Conservation (phyloP, 2,113 vertebrate genomes). For the Mormoops blainvillei region DNA sequence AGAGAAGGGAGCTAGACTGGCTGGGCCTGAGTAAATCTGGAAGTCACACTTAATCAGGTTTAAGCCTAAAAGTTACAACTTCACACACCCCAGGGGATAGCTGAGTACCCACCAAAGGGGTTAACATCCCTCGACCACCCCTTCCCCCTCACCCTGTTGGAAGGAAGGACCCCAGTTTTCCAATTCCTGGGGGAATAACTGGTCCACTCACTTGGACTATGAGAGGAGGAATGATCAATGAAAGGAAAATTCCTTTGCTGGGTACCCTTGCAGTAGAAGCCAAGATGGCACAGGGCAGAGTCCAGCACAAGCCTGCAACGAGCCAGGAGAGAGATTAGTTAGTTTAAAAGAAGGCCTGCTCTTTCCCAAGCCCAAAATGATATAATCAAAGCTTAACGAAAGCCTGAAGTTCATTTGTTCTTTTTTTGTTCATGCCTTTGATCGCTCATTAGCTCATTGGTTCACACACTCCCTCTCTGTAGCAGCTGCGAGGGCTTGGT, state of each 20-base stretch:
- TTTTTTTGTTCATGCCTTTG: background rate
- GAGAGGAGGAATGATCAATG: background rate
- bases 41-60: background rate
- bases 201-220: background rate
- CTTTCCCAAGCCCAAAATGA: background rate
- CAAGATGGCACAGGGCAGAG: too few species aligned
- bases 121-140: background rate
- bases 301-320: background rate
- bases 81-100: background rate
- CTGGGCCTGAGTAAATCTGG: background rate
- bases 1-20: background rate
- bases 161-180: background rate
- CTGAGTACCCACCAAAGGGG: background rate
- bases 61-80: background rate
- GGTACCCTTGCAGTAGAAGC: too few species aligned
- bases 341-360: background rate
- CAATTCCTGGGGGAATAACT: background rate
- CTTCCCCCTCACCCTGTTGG: background rate
- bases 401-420: background rate
- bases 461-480: background rate
- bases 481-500: background rate
- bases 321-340: background rate
- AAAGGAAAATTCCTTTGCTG: background rate
- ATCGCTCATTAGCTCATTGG: background rate
- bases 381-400: background rate